Evolutionary conservation across 2,888 invertebrate species (phyloP), one percentile per base, ranked within the genome.

Genomic region (Aphodius granarius): DNA sequence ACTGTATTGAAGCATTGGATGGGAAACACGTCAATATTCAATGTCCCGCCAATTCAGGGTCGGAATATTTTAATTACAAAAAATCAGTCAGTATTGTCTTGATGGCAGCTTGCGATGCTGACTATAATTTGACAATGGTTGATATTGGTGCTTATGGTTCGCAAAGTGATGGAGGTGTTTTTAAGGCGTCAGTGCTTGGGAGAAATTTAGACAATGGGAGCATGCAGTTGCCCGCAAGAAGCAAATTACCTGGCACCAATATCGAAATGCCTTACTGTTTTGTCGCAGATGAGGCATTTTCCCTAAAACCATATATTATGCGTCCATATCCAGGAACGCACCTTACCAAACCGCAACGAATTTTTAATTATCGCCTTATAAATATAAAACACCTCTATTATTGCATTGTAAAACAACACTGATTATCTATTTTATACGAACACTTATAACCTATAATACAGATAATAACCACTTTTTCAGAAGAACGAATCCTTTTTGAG

Each of bases 121-220:
- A 78, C 6, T 76, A 81, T 5, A 81, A 81, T 73, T 84, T 83
- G 79, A 81, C 81, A 66, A 82, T 81, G 78, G 82, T 82, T 72
- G 82, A 84, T 71, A 80, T 84, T 43, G 84, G 82, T 18, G 73
- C 79, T 71, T 82, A 82, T 73, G 82, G 83, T 16, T 79, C 80
- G 72, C 81, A 81, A 17, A 80, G 79, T 74, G 82, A 74, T 68
- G 66, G 66, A n/a, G 74, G 18, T 5, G 66, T 18, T n/a, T 66
- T 66, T 18, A 21, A 19, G 3, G 20, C 19, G 3, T 66, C 66
- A 17, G 21, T 21, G 21, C 19, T 66, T 15, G 66, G 66, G 66
- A 66, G 21, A 66, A 20, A 15, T 20, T 17, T 66, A 17, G 19
- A 20, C 15, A 66, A 21, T n/a, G 66, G 66, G 13, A 17, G 16